These are phyloP conservation scores for Nesospiza acunhae DNA, from an alignment of 2,113 vertebrate genomes.

Conservation along the genomic window DNA sequence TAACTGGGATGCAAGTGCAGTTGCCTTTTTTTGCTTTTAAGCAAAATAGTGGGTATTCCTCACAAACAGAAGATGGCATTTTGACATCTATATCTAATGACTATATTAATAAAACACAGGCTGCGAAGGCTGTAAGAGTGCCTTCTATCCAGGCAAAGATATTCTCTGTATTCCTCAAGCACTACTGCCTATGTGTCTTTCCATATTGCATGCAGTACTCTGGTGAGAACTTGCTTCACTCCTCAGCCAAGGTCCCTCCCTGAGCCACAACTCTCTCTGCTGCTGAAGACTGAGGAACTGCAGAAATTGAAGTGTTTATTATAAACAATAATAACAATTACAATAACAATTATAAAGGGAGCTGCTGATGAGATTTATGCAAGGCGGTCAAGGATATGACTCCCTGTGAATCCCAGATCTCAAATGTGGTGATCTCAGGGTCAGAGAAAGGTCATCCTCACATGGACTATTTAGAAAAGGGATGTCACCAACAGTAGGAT, in stretches of 20 bases:
- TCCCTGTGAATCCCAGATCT: neutral
- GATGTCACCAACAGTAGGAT: neutral
- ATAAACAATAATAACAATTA: neutral
- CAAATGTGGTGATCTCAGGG: neutral
- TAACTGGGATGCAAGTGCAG: neutral
- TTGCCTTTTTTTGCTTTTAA: neutral
- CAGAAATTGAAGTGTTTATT: neutral
- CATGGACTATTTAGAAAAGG: neutral
- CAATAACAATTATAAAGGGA: neutral
- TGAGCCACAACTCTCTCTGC: neutral
- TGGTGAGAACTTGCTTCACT: neutral
- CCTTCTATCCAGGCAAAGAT: neutral
- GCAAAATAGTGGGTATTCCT: neutral
- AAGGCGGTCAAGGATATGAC: neutral
- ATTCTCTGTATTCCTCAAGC: neutral
- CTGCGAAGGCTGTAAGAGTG: neutral
- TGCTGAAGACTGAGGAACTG: neutral
- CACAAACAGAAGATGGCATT: neutral
- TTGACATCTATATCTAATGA: neutral
- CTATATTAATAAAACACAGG: neutral
- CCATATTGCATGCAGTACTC: neutral
- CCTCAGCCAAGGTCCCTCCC: neutral
- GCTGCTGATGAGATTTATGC: neutral
- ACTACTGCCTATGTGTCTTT: neutral
- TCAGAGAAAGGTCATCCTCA: neutral